These are phyloP conservation scores for Euplexia lucipara DNA, from an alignment of 2,888 invertebrate species.

Conservation along the genomic window DNA sequence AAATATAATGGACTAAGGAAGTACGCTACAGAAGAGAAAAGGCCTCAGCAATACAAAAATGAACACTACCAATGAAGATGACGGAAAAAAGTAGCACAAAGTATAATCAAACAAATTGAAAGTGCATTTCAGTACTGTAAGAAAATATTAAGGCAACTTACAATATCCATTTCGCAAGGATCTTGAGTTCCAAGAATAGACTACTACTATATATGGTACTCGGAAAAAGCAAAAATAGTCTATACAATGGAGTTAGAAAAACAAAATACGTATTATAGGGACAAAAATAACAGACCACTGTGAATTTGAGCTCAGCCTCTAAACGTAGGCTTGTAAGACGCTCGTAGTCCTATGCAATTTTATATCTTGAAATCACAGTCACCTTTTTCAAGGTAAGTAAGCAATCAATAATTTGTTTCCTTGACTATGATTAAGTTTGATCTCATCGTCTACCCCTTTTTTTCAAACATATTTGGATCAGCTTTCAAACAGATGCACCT, in stretches of 20 bases:
- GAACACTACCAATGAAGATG: background rate
- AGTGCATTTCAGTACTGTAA: background rate
- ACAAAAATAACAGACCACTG: conserved; percentile 15
- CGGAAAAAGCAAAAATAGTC: background rate
- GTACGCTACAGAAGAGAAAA: background rate
- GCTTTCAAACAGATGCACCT: no score
- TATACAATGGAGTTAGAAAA: background rate
- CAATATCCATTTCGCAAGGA: background rate
- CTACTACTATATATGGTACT: background rate
- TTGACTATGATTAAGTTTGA: no score
- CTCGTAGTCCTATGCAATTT: background rate
- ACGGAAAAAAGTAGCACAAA: background rate
- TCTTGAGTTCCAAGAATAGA: background rate
- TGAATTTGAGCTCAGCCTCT: conserved; percentile 15
- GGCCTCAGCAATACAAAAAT: no score
- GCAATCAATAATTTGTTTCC: no score
- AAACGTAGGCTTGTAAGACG: conserved; percentile 5
- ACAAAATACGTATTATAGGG: background rate
- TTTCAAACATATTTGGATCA: no score
- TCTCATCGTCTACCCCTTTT: no score
- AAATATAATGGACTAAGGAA: background rate
- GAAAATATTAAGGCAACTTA: background rate
- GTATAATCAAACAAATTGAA: background rate
- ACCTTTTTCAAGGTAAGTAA: background rate
- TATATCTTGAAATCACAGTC: background rate